Evolutionary conservation across 2,888 invertebrate species (phyloP).

Genomic region (Cosmopolites sordidus): DNA sequence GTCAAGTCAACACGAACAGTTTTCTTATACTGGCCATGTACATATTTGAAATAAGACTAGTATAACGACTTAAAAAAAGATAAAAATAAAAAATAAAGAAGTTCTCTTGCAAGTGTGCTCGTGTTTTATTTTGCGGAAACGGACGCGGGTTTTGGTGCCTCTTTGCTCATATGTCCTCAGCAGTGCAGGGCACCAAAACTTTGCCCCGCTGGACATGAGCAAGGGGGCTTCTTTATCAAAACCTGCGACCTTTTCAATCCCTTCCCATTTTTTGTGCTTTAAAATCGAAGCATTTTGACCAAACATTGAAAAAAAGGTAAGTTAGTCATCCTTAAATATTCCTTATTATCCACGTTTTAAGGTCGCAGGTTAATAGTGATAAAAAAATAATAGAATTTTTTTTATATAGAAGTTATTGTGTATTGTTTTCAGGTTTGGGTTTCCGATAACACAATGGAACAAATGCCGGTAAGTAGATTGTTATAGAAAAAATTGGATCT

Average conservation of each 20-base stretch:
- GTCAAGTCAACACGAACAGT: conserved; percentile 1
- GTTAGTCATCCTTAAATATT: not conserved
- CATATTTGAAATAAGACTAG: conserved; percentile 21
- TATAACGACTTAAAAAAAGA: conserved; percentile 13
- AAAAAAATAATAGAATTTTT: not conserved
- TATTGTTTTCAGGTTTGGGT: conserved; percentile 68
- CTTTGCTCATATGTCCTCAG: conserved; percentile 49
- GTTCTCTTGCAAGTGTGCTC: conserved; percentile 49
- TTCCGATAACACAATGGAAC: conserved; percentile 64
- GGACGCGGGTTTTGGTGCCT: conserved; percentile 58
- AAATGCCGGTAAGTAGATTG: conserved; percentile 72
- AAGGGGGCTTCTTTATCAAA: conserved; percentile 48
- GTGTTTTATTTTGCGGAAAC: conserved; percentile 45
- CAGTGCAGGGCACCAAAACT: conserved; percentile 49
- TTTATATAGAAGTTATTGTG: not conserved
- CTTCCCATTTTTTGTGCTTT: not conserved
- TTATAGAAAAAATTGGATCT: no score
- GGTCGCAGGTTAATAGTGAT: conserved; percentile 14
- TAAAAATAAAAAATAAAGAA: conserved; percentile 41
- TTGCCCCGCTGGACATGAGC: conserved; percentile 50
- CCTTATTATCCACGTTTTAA: not conserved
- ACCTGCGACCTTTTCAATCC: conserved; percentile 39
- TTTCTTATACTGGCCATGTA: conserved; percentile 19
- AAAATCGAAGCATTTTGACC: not conserved
- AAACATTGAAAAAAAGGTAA: not conserved